These are phyloP conservation scores for Meloe dianella DNA, from an alignment of 2,888 invertebrate species.

Conservation along the genomic window DNA sequence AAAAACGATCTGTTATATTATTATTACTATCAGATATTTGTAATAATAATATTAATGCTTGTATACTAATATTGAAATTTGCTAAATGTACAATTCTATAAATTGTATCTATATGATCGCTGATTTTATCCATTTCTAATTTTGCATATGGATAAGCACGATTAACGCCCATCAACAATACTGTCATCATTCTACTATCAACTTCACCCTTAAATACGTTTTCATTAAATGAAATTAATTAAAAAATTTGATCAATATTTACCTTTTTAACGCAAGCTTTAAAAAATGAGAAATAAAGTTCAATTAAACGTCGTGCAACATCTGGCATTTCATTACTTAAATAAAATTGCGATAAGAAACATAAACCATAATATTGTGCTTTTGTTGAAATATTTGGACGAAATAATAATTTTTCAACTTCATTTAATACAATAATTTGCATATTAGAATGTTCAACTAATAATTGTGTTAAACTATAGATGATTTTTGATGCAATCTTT, in stretches of 20 bases:
- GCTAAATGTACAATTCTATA: slow-evolving; percentile 83
- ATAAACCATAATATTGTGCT: slow-evolving; percentile 93
- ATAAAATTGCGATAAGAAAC: slow-evolving; percentile 87
- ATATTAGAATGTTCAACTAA: slow-evolving; percentile 88
- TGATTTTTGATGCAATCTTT: slow-evolving; percentile 86
- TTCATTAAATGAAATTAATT: no score
- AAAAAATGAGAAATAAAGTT: slow-evolving; percentile 95
- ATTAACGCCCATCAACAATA: slow-evolving; percentile 81
- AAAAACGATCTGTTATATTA: slow-evolving; percentile 69
- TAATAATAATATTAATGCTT: slow-evolving; percentile 66
- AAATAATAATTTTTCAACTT: slow-evolving; percentile 90
- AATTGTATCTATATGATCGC: slow-evolving; percentile 74
- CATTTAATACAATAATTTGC: slow-evolving; percentile 84
- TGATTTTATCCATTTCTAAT: slow-evolving; percentile 64
- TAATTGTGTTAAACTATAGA: slow-evolving; percentile 83
- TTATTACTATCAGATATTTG: slow-evolving; percentile 66
- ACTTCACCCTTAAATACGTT: slow-evolving; percentile 72
- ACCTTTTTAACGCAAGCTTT: slow-evolving; percentile 87
- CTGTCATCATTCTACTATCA: slow-evolving; percentile 83
- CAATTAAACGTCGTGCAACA: slow-evolving; percentile 83
- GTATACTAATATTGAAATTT: slow-evolving; percentile 72
- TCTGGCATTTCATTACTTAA: slow-evolving; percentile 74
- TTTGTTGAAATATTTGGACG: slow-evolving; percentile 79
- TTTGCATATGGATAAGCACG: slow-evolving; percentile 85
- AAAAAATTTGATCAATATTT: slow-evolving; percentile 1